Percentiles rank a stretch among this genome's conserved stretches.
These are phyloP conservation scores for Caranx ignobilis DNA, from an alignment of 2,113 vertebrate genomes.

Conservation along the genomic window DNA sequence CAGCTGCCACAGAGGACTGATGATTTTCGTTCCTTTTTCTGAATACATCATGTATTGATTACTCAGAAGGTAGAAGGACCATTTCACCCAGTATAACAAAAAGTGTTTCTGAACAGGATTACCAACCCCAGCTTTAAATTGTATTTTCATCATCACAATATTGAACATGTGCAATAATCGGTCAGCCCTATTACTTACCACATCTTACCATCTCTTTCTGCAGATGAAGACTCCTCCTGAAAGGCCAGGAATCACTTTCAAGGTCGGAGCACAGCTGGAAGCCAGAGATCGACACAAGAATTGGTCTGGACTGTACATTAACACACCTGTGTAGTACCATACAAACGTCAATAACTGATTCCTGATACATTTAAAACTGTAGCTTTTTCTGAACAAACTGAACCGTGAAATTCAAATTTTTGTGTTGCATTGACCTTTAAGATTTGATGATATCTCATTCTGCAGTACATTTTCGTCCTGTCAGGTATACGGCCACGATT, in stretches of 20 bases:
- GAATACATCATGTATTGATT: no score
- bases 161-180: no score
- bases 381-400: not conserved
- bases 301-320: constrained; percentile 83
- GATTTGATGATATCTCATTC: not conserved
- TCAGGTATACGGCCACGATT: constrained; percentile 95
- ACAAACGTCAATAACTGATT: not conserved
- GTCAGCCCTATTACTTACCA: no score
- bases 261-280: constrained; percentile 97
- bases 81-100: no score
- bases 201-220: constrained; percentile 11
- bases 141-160: no score
- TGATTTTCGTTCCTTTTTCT: no score
- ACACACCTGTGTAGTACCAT: not conserved
- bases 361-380: not conserved
- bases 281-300: constrained; percentile 97
- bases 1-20: no score
- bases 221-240: constrained; percentile 98
- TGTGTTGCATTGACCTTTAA: not conserved
- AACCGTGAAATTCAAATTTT: not conserved
- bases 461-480: not conserved
- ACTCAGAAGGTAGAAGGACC: no score
- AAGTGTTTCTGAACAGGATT: no score
- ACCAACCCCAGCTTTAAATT: no score
- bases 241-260: constrained; percentile 95